Evolutionary conservation across 2,888 invertebrate genomes (phyloP), one percentile per base, ranked within the genome.

Genomic region (Parapristionchus giblindavisi): DNA sequence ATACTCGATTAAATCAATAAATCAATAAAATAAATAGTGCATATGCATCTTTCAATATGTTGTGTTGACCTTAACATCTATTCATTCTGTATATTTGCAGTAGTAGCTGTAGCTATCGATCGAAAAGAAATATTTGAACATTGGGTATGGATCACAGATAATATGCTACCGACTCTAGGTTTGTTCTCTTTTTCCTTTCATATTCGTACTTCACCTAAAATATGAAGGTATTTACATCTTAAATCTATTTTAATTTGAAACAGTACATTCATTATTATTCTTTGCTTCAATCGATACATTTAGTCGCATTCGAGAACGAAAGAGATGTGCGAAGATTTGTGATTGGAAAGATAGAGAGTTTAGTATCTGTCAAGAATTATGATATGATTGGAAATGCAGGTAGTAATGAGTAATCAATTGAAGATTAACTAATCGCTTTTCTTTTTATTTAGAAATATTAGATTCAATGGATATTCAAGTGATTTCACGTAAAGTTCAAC

Each of bases 241-340:
- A n/a, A n/a, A n/a, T n/a, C n/a, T n/a, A n/a, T n/a, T n/a, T n/a
- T n/a, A n/a, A n/a, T n/a, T n/a, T 14, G 48, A 48, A 48, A 48
- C 48, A 48, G 11, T 48, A 48, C 48, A 48, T 11, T 21, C 48
- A 48, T 48, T 48, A 17, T 48, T 48, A 11, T 48, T 48, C 48
- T 48, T 48, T 11, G 21, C 11, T 48, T 48, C 48, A 17, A 14
- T 21, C 14, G 11, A 48, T 2, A 5, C 63, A 75, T 87, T 40
- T 82, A 89, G 90, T 86, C 72, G 86, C 94, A 60, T 96, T 98
- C 91, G 96, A 97, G 84, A 93, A 91, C 54, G 95, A 96, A 88
- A 94, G 95, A 81, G 97, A 98, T 89, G 92, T 95, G 8, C 95
- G 95, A 21, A 94, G 95, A 83, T 98, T 96, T 91, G 96, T 98